These are phyloP conservation scores for Solea senegalensis DNA, from an alignment of 2,113 vertebrate species.

Conservation along the genomic window DNA sequence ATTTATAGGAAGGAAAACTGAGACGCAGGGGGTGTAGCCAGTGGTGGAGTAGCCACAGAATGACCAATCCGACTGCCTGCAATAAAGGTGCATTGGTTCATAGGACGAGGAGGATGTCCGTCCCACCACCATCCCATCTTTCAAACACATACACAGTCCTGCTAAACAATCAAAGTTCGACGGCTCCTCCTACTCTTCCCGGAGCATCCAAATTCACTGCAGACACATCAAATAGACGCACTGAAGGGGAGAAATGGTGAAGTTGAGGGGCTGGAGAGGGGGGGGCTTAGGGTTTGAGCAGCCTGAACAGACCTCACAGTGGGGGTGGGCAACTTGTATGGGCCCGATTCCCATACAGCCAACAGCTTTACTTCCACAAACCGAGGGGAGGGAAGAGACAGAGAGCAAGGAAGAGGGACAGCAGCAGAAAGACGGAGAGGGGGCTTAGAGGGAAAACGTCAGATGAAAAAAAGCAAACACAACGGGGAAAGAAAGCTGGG, in stretches of 20 bases:
- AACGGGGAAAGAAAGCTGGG: constrained; percentile 70
- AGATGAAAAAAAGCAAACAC: constrained; percentile 52
- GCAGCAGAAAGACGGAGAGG: constrained; percentile 67
- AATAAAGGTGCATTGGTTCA: constrained; percentile 70
- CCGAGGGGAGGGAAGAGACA: constrained; percentile 61
- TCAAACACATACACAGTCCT: constrained; percentile 66
- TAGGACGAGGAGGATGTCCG: constrained; percentile 71
- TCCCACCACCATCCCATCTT: constrained; percentile 67
- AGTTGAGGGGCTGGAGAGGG: constrained; percentile 12
- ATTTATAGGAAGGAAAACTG: constrained; percentile 74
- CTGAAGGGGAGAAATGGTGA: constrained; percentile 67
- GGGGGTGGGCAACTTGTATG: constrained; percentile 70
- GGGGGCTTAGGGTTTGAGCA: constrained; percentile 49
- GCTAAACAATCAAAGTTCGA: constrained; percentile 74
- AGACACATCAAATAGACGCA: constrained; percentile 76
- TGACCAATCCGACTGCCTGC: constrained; percentile 68
- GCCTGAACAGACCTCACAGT: constrained; percentile 71
- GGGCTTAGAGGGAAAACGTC: constrained; percentile 60
- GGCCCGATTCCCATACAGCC: constrained; percentile 75
- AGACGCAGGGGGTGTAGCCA: constrained; percentile 69
- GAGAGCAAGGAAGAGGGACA: constrained; percentile 65
- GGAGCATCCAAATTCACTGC: constrained; percentile 59
- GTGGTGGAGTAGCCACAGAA: constrained; percentile 48
- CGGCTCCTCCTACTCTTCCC: constrained; percentile 61
- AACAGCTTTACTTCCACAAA: constrained; percentile 68